A percentile compares a stretch with the other conserved stretches of the same genome.
Conservation (phyloP, 1,140 invertebrate genomes). For the Tetragnatha versicolor region DNA sequence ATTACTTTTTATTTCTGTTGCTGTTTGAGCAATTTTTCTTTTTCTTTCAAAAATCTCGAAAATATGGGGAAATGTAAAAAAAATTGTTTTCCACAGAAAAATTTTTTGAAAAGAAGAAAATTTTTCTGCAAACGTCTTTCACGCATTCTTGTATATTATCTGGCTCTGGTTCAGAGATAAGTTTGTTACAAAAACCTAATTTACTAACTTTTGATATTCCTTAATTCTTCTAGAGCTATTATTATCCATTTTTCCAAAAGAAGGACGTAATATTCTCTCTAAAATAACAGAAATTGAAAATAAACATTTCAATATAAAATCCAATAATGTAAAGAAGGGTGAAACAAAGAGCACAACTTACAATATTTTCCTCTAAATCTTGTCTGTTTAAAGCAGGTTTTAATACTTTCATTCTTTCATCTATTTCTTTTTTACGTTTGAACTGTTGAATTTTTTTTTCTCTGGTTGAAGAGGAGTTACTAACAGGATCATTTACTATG, state of each 20-base stretch:
- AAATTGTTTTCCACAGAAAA: too few relatives aligned
- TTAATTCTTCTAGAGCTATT: constrained; percentile 79
- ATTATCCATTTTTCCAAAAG: constrained; percentile 78
- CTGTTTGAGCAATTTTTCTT: too few relatives aligned
- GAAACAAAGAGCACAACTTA: constrained; percentile 61
- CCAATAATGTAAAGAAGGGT: background rate
- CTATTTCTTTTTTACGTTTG: constrained; percentile 79
- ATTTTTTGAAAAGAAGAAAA: too few relatives aligned
- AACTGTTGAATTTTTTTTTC: constrained; percentile 81
- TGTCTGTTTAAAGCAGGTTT: constrained; percentile 66
- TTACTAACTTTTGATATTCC: constrained; percentile 64
- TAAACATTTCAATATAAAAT: background rate
- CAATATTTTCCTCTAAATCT: constrained; percentile 76
- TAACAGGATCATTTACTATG: background rate
- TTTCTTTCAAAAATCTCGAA: too few relatives aligned
- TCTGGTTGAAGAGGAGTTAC: constrained; percentile 62
- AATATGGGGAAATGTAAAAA: too few relatives aligned
- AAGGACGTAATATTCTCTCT: constrained; percentile 80
- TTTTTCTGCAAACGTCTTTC: too few relatives aligned
- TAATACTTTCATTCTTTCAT: constrained; percentile 73
- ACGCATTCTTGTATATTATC: too few relatives aligned
- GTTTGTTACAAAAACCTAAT: too few relatives aligned
- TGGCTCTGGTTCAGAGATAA: too few relatives aligned
- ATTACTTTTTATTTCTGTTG: too few relatives aligned
- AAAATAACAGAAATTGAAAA: background rate